These are phyloP conservation scores for Petrosia ficiformis DNA, from an alignment of 37 sponge, comb jelly and placozoan genomes.

Conservation along the genomic window DNA sequence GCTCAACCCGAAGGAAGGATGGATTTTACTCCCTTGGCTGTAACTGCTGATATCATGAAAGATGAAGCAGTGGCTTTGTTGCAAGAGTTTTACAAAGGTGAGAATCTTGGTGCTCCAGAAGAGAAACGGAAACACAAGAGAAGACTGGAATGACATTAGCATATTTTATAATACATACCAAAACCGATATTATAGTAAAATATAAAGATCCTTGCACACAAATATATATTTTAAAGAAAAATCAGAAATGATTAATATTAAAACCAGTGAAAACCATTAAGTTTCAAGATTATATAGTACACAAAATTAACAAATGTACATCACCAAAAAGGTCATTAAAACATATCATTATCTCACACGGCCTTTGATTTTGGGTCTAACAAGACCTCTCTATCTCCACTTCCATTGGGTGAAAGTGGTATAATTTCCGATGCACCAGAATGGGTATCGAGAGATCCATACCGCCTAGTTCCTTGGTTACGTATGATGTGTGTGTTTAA, in stretches of 20 bases:
- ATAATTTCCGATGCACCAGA: no score
- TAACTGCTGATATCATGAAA: conserved; percentile 45
- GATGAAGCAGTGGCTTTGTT: conserved; percentile 68
- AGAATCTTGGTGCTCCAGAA: conserved; percentile 79
- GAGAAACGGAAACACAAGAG: conserved; percentile 36
- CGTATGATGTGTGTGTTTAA: no score
- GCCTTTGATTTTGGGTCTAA: neutral
- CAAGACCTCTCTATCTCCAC: neutral
- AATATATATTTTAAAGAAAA: no score
- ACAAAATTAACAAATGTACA: neutral
- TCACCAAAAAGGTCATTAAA: no score
- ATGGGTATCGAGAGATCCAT: no score
- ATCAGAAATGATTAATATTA: neutral
- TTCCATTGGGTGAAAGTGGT: neutral
- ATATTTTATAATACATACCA: no score
- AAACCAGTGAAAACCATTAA: neutral
- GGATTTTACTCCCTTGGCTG: neutral
- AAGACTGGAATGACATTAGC: neutral
- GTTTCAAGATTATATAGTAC: neutral
- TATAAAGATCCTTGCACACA: no score
- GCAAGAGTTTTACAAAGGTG: conserved; percentile 85
- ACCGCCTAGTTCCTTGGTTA: no score
- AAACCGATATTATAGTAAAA: no score
- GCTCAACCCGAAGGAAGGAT: neutral
- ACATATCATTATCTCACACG: no score